A percentile compares a stretch with the other conserved stretches of the same genome.
Conservation (phyloP, 2,888 invertebrate genomes). For the Drosophila atripex region DNA sequence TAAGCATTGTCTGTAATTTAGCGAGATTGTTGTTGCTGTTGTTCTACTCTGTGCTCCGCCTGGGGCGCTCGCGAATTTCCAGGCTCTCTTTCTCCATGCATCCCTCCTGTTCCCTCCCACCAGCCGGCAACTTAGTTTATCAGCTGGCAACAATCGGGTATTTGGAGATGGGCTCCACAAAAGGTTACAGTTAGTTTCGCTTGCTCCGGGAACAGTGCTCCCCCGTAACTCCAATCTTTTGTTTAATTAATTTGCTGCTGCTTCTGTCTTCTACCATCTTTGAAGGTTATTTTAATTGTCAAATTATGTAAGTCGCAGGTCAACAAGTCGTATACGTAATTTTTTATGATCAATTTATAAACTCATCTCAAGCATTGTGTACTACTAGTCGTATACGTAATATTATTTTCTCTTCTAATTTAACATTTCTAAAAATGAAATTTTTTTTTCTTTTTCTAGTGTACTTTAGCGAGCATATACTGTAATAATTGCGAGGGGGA, state of each 20-base stretch:
- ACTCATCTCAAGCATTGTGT: neutral
- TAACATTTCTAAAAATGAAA: too few relatives aligned
- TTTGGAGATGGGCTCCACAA: slow-evolving; percentile 15
- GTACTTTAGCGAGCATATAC: slow-evolving; percentile 11
- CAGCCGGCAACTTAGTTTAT: slow-evolving; percentile 51
- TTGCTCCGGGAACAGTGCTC: slow-evolving; percentile 21
- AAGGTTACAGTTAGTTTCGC: slow-evolving; percentile 56
- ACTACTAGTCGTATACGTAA: neutral
- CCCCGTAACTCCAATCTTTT: slow-evolving; percentile 17
- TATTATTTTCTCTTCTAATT: neutral
- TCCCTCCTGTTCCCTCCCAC: slow-evolving; percentile 7
- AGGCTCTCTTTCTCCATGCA: neutral
- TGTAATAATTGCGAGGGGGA: slow-evolving; percentile 23
- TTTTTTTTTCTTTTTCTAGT: neutral
- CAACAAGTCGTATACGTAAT: slow-evolving; percentile 1
- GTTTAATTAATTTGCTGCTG: slow-evolving; percentile 15
- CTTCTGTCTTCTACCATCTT: neutral
- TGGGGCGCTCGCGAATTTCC: slow-evolving; percentile 14
- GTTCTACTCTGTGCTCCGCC: slow-evolving; percentile 21
- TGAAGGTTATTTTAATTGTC: neutral
- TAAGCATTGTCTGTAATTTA: slow-evolving; percentile 80
- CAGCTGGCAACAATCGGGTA: slow-evolving; percentile 60
- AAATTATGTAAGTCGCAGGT: neutral
- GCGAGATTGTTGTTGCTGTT: slow-evolving; percentile 60
- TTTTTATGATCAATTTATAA: neutral